A percentile compares a stretch with the other conserved stretches of the same genome.
phyloP scores from a whole-genome alignment of 1,140 invertebrate species.

The Drosophila carrolli region DNA sequence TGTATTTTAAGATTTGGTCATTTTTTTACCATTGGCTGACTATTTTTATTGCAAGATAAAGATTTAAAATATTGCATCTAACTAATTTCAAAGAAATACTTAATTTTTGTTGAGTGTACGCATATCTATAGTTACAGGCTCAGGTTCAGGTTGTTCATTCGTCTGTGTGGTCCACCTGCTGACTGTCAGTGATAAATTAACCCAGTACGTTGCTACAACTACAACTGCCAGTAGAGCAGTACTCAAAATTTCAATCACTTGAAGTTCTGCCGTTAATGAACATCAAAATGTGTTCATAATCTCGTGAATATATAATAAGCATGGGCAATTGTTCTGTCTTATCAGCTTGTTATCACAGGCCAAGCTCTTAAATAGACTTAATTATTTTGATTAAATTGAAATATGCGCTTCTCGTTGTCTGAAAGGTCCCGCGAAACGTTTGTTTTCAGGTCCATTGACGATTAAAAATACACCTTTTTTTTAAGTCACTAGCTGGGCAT shows the following conservation, averaged over 20 bases:
- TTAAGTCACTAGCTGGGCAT: slow-evolving; percentile 1
- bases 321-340: slow-evolving; percentile 30
- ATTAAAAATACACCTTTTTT: slow-evolving; percentile 14
- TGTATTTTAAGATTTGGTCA: too few relatives aligned
- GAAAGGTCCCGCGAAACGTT: slow-evolving; percentile 1
- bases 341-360: slow-evolving; percentile 35
- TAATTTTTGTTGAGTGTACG: slow-evolving; percentile 10
- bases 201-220: slow-evolving; percentile 29
- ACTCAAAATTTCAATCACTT: slow-evolving; percentile 19
- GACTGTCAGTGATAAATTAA: slow-evolving; percentile 74
- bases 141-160: slow-evolving; percentile 30
- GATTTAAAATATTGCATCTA: too few relatives aligned
- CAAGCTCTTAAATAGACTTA: slow-evolving; percentile 3
- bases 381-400: slow-evolving; percentile 25
- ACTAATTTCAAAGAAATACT: too few relatives aligned
- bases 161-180: slow-evolving; percentile 44
- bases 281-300: slow-evolving; percentile 14
- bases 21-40: too few relatives aligned
- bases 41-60: too few relatives aligned
- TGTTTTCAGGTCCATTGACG: neutral
- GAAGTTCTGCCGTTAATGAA: slow-evolving; percentile 21
- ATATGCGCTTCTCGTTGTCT: slow-evolving; percentile 17
- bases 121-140: neutral
- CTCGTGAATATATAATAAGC: slow-evolving; percentile 33
- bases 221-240: slow-evolving; percentile 31